Evolutionary conservation across 2,888 invertebrate genomes (phyloP).

Genomic region (Conistra vaccinii): DNA sequence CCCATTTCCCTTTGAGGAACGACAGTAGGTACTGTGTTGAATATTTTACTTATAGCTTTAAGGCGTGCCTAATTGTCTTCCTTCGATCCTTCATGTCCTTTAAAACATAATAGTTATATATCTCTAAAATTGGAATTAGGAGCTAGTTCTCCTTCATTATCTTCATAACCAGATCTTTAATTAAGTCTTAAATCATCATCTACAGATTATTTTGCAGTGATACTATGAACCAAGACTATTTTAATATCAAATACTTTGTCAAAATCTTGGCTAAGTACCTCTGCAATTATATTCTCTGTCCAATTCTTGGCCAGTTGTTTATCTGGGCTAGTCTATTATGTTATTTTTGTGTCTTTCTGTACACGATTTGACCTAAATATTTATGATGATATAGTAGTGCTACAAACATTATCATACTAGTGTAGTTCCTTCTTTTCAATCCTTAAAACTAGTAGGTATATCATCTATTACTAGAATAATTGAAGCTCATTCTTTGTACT

Average conservation of each 20-base stretch:
- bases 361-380: constrained; percentile 35
- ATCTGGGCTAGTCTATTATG: constrained; percentile 46
- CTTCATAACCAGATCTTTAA: background rate
- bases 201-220: constrained; percentile 1
- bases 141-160: background rate
- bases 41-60: background rate
- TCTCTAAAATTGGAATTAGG: background rate
- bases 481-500: background rate
- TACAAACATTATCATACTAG: background rate
- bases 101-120: no score
- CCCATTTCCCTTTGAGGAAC: constrained; percentile 46
- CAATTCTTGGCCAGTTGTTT: constrained; percentile 51
- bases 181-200: background rate
- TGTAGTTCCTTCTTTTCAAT: background rate
- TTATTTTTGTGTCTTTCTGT: constrained; percentile 34
- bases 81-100: background rate
- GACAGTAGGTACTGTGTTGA: background rate
- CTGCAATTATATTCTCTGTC: constrained; percentile 37
- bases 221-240: constrained; percentile 15
- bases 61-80: background rate
- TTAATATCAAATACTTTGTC: constrained; percentile 18
- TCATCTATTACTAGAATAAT: background rate
- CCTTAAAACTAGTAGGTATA: background rate
- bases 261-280: constrained; percentile 50
- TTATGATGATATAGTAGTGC: background rate